A percentile compares a stretch with the other conserved stretches of the same genome.
Conservation (phyloP, 2,113 vertebrate genomes). For the Ctenodactylus gundi region DNA sequence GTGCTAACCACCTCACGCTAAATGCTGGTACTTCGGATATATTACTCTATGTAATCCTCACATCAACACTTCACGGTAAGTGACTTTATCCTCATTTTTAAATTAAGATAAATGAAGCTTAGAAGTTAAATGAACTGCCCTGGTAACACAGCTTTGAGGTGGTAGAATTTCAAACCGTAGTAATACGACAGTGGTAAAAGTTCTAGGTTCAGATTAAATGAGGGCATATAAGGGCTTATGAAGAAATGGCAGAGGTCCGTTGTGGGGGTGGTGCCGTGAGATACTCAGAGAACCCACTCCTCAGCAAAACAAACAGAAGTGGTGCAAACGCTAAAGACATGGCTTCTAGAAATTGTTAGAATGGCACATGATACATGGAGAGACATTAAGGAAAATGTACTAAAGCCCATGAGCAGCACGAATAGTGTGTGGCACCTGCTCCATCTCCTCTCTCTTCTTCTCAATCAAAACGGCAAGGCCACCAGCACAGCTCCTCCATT, state of each 20-base stretch:
- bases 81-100: conserved; percentile 26
- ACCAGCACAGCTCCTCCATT: not conserved
- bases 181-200: conserved; percentile 4
- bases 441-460: not conserved
- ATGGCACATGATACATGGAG: not conserved
- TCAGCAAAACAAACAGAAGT: not conserved
- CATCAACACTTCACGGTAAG: not conserved
- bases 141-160: not conserved
- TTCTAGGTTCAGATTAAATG: not conserved
- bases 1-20: not conserved
- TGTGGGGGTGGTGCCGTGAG: not conserved
- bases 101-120: not conserved
- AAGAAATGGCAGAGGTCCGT: not conserved
- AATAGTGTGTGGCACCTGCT: not conserved
- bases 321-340: not conserved
- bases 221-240: not conserved
- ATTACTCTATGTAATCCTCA: not conserved
- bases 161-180: not conserved
- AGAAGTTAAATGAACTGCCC: not conserved
- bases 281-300: not conserved
- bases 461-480: not conserved
- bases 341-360: not conserved
- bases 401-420: not conserved
- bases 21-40: not conserved
- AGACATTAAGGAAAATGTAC: not conserved